These are phyloP conservation scores for Meriones unguiculatus DNA, from an alignment of 2,113 vertebrate species.

Conservation along the genomic window DNA sequence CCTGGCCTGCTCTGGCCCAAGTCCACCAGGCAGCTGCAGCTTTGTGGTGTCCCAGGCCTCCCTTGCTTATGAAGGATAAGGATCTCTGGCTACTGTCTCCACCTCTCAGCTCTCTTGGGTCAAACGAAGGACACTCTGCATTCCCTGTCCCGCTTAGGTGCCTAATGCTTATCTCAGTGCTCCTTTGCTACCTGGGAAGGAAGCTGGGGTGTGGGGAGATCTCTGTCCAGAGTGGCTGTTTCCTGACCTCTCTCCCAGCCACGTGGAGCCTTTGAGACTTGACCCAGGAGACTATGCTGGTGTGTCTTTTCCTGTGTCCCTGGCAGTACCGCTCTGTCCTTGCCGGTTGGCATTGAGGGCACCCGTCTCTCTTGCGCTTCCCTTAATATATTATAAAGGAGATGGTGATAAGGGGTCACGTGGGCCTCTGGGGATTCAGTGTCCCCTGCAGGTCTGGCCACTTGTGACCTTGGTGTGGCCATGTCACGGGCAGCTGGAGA, in stretches of 20 bases:
- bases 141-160: neutral
- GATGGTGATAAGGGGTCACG: constrained; percentile 67
- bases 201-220: neutral
- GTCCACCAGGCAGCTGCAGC: constrained; percentile 65
- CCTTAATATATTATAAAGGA: constrained; percentile 82
- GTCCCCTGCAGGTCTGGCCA: constrained; percentile 54
- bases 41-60: neutral
- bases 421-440: constrained; percentile 73
- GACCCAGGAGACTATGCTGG: neutral
- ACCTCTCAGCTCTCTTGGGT: constrained; percentile 36
- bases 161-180: constrained; percentile 29
- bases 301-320: constrained; percentile 32
- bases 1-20: neutral
- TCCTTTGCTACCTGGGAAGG: neutral
- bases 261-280: constrained; percentile 3
- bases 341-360: constrained; percentile 49
- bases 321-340: neutral
- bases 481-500: constrained; percentile 72
- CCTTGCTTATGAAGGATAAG: constrained; percentile 41
- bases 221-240: neutral
- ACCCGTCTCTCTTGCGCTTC: constrained; percentile 70
- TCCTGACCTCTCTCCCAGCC: neutral
- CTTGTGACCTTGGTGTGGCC: constrained; percentile 58
- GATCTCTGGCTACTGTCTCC: constrained; percentile 63
- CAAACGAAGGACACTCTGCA: constrained; percentile 45